A percentile compares a stretch with the other conserved stretches of the same genome.
Conservation (phyloP, 2,888 invertebrate genomes). For the Acleris laterana region DNA sequence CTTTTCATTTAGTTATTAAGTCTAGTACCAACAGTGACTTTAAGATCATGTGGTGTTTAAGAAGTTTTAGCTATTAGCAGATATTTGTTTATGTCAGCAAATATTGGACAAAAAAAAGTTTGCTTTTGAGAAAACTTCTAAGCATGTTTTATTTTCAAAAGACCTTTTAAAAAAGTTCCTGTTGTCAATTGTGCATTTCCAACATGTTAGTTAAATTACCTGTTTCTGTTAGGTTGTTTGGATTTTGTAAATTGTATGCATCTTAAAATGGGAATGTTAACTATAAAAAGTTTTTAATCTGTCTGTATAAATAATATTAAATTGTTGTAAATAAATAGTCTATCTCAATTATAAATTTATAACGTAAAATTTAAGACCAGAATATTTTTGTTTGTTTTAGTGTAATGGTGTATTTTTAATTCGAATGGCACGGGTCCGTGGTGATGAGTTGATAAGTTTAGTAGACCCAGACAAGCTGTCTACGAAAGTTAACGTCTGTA, state of each 20-base stretch:
- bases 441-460: background rate
- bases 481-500: too few relatives aligned
- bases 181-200: constrained; percentile 45
- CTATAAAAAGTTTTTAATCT: constrained; percentile 60
- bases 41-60: too few relatives aligned
- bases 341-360: constrained; percentile 70
- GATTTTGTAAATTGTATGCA: constrained; percentile 46
- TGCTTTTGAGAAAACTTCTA: too few relatives aligned
- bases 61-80: too few relatives aligned
- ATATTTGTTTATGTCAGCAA: too few relatives aligned
- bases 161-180: too few relatives aligned
- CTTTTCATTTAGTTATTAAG: too few relatives aligned
- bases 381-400: constrained; percentile 43
- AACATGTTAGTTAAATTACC: constrained; percentile 53
- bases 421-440: constrained; percentile 10
- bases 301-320: constrained; percentile 72
- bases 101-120: too few relatives aligned
- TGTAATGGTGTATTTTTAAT: constrained; percentile 33
- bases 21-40: too few relatives aligned
- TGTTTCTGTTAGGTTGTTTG: constrained; percentile 27
- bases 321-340: constrained; percentile 82
- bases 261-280: constrained; percentile 54
- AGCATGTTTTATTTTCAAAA: too few relatives aligned
- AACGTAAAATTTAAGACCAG: constrained; percentile 51
- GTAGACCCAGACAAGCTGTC: too few relatives aligned